Percentiles rank a stretch among this genome's conserved stretches.
Conservation (phyloP, 2,797 vertebrate species). For the Mormyrus hasselquistii region DNA sequence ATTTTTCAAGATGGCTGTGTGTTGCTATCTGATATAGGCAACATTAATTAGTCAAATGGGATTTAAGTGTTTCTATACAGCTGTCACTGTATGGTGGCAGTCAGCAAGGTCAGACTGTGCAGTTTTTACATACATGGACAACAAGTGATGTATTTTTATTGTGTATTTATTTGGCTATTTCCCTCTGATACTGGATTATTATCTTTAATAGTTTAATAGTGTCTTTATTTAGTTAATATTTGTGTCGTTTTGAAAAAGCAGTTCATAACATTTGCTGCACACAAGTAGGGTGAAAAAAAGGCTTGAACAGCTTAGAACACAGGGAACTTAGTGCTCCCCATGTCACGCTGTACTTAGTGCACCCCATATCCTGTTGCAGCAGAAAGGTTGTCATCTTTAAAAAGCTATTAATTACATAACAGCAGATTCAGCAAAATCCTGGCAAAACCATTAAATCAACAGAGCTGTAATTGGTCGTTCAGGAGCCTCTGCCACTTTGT, state of each 20-base stretch:
- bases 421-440: conserved; percentile 10
- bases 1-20: background rate
- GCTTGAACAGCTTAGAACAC: background rate
- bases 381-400: background rate
- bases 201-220: background rate
- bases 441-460: conserved; percentile 21
- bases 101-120: background rate
- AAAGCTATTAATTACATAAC: conserved; percentile 1
- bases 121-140: background rate
- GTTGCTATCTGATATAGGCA: background rate
- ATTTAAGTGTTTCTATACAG: conserved; percentile 6
- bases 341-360: background rate
- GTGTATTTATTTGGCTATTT: background rate
- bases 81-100: background rate
- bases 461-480: conserved; percentile 13
- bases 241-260: background rate
- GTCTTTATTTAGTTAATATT: background rate
- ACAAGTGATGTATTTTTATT: background rate
- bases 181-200: background rate
- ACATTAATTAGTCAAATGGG: background rate
- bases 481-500: conserved; percentile 4
- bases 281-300: background rate
- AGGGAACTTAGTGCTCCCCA: background rate
- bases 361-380: background rate
- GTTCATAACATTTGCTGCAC: background rate